These are phyloP conservation scores for Pollimyrus isidori DNA, from an alignment of 2,113 vertebrate species.

Conservation along the genomic window DNA sequence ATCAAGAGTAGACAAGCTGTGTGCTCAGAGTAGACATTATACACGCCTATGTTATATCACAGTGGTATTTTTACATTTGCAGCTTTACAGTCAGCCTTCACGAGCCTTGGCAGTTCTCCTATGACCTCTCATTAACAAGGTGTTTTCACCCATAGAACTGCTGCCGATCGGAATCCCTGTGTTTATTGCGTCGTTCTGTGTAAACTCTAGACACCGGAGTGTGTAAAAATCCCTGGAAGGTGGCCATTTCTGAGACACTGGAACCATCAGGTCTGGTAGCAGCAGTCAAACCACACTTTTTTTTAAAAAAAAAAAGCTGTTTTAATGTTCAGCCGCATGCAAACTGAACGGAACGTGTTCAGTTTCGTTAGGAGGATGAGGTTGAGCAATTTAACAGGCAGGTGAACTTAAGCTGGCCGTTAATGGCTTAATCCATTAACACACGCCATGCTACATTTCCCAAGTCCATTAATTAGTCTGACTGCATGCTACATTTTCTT, in stretches of 20 bases:
- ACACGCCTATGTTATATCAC: neutral
- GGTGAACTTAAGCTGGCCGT: neutral
- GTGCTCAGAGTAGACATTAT: neutral
- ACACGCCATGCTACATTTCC: neutral
- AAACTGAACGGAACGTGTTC: neutral
- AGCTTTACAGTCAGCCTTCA: neutral
- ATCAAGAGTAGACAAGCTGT: neutral
- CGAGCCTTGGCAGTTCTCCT: neutral
- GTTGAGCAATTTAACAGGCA: neutral
- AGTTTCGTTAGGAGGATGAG: neutral
- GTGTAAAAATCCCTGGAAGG: neutral
- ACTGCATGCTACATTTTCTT: neutral
- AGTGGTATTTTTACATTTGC: neutral
- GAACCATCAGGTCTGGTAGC: neutral
- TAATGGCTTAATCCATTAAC: neutral
- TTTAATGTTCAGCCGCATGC: neutral
- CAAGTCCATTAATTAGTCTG: neutral
- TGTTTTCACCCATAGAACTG: neutral
- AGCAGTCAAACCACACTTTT: neutral
- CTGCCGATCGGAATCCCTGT: neutral
- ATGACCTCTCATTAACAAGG: neutral
- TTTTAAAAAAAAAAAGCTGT: neutral
- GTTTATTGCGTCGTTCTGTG: neutral
- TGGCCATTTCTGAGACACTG: neutral
- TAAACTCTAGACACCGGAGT: neutral